Evolutionary conservation across 2,888 invertebrate genomes (phyloP).

Genomic region (Cephus nigrinus): DNA sequence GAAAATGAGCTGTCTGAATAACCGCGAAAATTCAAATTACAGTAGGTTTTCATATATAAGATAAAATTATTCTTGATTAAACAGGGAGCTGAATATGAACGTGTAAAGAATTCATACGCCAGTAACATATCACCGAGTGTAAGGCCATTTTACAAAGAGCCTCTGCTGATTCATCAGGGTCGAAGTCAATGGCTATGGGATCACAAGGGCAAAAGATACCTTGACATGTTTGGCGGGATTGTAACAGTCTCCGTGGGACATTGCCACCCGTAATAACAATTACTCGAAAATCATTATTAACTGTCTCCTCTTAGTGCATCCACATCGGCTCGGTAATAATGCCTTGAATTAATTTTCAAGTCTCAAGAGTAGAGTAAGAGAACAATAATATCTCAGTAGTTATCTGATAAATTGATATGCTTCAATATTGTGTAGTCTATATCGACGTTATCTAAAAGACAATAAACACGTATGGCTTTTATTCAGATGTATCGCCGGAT

Average conservation of each 20-base stretch:
- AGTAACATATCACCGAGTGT: conserved; percentile 78
- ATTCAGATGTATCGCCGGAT: not conserved
- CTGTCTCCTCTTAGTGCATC: not conserved
- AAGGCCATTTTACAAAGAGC: conserved; percentile 81
- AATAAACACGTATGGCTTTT: not conserved
- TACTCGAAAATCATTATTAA: not conserved
- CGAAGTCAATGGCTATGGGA: conserved; percentile 95
- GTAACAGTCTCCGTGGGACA: conserved; percentile 98
- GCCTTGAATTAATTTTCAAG: not conserved
- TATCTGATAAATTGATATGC: not conserved
- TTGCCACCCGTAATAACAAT: conserved; percentile 89
- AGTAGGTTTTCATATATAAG: not conserved
- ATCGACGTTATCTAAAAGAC: not conserved
- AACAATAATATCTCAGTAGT: not conserved
- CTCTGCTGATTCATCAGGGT: conserved; percentile 86
- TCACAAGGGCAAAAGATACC: conserved; percentile 84
- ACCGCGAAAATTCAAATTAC: not conserved
- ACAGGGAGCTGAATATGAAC: conserved; percentile 74
- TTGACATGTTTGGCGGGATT: conserved; percentile 97
- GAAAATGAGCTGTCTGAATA: not conserved
- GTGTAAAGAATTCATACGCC: conserved; percentile 71
- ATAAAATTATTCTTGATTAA: conserved; percentile 13
- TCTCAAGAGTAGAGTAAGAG: not conserved
- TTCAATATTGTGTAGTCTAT: not conserved
- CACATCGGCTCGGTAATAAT: not conserved